Evolutionary conservation across 2,888 invertebrate genomes (phyloP), one percentile per base, ranked within the genome.

Genomic region (Drosophila leonis): DNA sequence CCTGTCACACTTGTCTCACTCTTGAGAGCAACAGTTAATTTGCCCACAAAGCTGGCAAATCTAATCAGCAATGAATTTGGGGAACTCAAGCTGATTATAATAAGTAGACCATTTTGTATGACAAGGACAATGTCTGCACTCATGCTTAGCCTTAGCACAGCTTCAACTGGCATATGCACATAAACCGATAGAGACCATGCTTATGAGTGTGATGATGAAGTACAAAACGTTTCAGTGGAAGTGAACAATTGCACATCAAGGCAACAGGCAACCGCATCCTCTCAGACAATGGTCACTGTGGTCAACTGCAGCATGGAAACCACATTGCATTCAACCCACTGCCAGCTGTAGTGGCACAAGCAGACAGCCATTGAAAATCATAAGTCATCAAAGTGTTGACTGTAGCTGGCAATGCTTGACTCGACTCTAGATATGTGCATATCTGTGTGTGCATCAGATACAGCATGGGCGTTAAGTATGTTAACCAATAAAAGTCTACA

Each of bases 311-410:
- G 72, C 41, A 55, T 44, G 51, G 39, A 54, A 37, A 10, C 54
- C 80, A 65, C 42, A 59, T n/a, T 65, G 27, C 59, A 31, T 55
- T 49, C 48, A 27, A 39, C 37, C 37, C 41, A 48, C n/a, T 57
- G 61, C 35, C 33, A 35, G 41, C 57, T 44, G 5, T 42, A 39
- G 48, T 27, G 24, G 49, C 65, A 44, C 39, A 13, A 13, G 33
- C 61, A 54, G 48, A 24, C 61, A 20, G 39, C 37, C 48, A 66
- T 64, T 57, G 55, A 61, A 57, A 69, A 77, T 78, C 81, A 65
- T 55, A 78, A 81, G 76, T 72, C 72, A 71, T 68, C 56, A 75
- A 75, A 77, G 64, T 57, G 65, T 65, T 57, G 39, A 59, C 75
- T 77, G 78, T 51, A 33, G 65, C 41, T 54, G 70, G 59, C 67